phyloP scores from a whole-genome alignment of 2,888 invertebrate genomes.

The Tetranychus piercei region DNA sequence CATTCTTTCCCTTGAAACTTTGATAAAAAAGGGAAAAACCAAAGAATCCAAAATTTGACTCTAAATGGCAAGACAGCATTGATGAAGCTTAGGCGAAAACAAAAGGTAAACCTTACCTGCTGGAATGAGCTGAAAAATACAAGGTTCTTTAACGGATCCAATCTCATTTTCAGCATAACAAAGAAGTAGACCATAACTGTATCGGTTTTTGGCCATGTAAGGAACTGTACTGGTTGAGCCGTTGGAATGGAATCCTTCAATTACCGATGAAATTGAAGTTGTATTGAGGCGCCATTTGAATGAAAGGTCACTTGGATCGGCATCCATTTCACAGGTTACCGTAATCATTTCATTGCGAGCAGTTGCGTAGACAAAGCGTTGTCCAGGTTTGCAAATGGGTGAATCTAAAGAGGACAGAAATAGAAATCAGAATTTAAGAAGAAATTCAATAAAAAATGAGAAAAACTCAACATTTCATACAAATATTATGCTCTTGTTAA shows the following conservation, averaged over 20 bases:
- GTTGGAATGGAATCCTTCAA: constrained; percentile 37
- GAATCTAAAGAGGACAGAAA: constrained; percentile 44
- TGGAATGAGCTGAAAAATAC: constrained; percentile 75
- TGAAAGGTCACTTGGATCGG: constrained; percentile 61
- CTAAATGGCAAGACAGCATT: too few species aligned
- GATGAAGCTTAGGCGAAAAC: too few species aligned
- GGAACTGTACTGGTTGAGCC: constrained; percentile 63
- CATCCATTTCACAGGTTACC: constrained; percentile 59
- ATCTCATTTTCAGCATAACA: constrained; percentile 64
- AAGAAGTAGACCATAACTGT: constrained; percentile 71
- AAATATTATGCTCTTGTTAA: too few species aligned
- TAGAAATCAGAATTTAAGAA: not conserved
- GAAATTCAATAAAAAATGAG: not conserved
- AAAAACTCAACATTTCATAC: too few species aligned
- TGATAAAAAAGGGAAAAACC: too few species aligned
- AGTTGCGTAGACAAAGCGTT: constrained; percentile 65
- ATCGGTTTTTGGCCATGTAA: constrained; percentile 69
- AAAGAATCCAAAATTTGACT: too few species aligned
- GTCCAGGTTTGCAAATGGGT: constrained; percentile 66
- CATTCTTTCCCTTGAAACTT: too few species aligned
- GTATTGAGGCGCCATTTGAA: constrained; percentile 77
- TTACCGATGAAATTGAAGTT: constrained; percentile 12
- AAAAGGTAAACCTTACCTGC: constrained; percentile 45
- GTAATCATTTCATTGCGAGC: constrained; percentile 59
- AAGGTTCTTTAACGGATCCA: constrained; percentile 66